Percentiles rank a stretch among this genome's conserved stretches.
Evolutionary conservation across 1,140 invertebrate genomes (phyloP).

Genomic region (Cepaea nemoralis): DNA sequence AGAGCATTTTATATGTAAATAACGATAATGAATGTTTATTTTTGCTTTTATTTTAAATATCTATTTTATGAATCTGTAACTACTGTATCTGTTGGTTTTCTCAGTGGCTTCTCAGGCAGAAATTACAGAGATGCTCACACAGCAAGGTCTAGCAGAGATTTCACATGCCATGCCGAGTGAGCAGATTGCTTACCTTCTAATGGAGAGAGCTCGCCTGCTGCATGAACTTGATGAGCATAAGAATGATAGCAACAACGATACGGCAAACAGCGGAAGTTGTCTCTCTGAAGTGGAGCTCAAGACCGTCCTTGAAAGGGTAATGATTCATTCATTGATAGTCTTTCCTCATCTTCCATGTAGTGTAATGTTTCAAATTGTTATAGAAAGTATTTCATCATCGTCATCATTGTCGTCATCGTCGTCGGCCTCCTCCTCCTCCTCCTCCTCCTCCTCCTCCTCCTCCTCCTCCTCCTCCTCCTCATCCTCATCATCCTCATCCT

Average conservation of each 20-base stretch:
- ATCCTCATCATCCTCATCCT: no score
- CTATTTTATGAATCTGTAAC: no score
- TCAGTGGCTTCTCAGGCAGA: slow-evolving; percentile 57
- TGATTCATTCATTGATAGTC: background rate
- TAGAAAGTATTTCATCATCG: background rate
- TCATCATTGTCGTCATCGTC: no score
- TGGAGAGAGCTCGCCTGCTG: slow-evolving; percentile 67
- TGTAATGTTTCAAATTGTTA: slow-evolving; percentile 4
- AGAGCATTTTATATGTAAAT: no score
- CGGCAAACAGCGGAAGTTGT: slow-evolving; percentile 20
- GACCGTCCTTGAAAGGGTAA: slow-evolving; percentile 47
- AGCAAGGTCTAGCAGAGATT: slow-evolving; percentile 69
- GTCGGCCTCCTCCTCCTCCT: no score
- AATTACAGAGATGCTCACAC: slow-evolving; percentile 67
- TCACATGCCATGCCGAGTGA: slow-evolving; percentile 61
- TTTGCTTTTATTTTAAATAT: no score
- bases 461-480: no score
- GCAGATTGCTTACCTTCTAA: slow-evolving; percentile 70
- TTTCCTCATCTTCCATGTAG: background rate
- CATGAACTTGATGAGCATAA: slow-evolving; percentile 64
- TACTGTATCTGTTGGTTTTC: background rate
- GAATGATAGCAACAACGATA: slow-evolving; percentile 13
- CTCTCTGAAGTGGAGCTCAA: slow-evolving; percentile 48
- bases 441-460: background rate
- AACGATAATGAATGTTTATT: no score